phyloP scores from a whole-genome alignment of 2,797 vertebrate species.

The Siniperca undulata region DNA sequence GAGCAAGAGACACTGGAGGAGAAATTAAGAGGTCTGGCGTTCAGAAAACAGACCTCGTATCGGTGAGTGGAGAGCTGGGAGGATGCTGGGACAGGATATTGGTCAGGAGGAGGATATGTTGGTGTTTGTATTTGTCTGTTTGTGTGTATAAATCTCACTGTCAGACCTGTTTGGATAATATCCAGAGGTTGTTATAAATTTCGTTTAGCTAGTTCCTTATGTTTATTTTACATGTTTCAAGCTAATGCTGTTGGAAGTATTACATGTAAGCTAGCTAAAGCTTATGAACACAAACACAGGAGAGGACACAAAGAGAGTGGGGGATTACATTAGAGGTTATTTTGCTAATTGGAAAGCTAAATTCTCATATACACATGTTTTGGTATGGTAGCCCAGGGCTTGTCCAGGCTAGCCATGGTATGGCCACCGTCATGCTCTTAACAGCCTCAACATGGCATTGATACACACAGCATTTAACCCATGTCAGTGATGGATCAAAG shows the following conservation, averaged over 20 bases:
- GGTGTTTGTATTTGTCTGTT: no score
- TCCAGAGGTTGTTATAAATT: background rate
- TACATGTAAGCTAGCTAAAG: conserved; percentile 6
- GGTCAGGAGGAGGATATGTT: conserved; percentile 29
- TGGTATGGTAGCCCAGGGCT: background rate
- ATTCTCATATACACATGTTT: conserved; percentile 15
- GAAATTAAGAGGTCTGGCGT: conserved; percentile 92
- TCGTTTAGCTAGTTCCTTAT: background rate
- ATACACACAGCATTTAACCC: conserved; percentile 3
- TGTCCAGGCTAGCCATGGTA: conserved; percentile 9
- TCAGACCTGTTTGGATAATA: background rate
- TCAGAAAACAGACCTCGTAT: conserved; percentile 98
- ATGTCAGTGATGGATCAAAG: conserved; percentile 35
- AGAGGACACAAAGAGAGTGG: background rate
- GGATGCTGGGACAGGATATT: conserved; percentile 59
- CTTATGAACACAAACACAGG: conserved; percentile 25
- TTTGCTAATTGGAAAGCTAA: background rate
- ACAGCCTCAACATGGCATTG: conserved; percentile 6
- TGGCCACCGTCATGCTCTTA: background rate
- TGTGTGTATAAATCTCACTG: background rate
- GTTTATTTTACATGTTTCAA: background rate
- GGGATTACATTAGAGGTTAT: background rate
- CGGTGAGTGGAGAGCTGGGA: conserved; percentile 85
- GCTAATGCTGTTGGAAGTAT: background rate
- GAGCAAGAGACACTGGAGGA: conserved; percentile 93